Evolutionary conservation across 2,888 invertebrate species (phyloP), one percentile per base, ranked within the genome.

Genomic region (Melanargia galathea): DNA sequence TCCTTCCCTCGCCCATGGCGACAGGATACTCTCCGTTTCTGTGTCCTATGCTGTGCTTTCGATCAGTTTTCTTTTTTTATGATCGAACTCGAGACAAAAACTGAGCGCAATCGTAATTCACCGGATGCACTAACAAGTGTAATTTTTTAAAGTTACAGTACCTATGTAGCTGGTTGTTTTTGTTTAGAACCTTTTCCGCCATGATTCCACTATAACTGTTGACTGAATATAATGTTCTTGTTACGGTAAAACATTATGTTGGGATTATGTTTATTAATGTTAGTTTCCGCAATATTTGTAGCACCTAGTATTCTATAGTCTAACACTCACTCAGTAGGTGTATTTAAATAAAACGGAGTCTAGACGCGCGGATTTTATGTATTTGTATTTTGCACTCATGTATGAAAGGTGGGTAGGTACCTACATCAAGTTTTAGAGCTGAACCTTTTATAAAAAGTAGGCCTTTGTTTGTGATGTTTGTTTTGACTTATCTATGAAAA

Each of bases 41-140:
- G 82, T 77, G 84, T 81, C 85, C 84, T 83, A 81, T 84, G 83
- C 80, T 80, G 81, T 74, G 76, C 83, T 81, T 85, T 85, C 83
- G 84, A 87, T 89, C 81, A 77, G 81, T 83, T 82, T 30, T 79
- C 82, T 81, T 86, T 65, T 62, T 85, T 86, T 82, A 76, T 70
- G 80, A 81, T 84, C 79, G 76, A 77, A 78, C 75, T 73, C 66
- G 65, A 57, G 45, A 83, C 79, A 87, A 89, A 88, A 89, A 87
- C 77, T 72, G 79, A 78, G 79, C 77, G 80, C 86, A 84, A 83
- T 86, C 82, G 87, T 86, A 89, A 85, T 86, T 85, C 86, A 83
- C 87, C 90, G 90, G 90, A 91, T 88, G 90, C 86, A 81, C 90
- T 90, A 90, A 90, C 87, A 90, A 91, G 87, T 88, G 82, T 83